Evolutionary conservation across 2,113 vertebrate genomes (phyloP).

Genomic region (Gymnogyps californianus): DNA sequence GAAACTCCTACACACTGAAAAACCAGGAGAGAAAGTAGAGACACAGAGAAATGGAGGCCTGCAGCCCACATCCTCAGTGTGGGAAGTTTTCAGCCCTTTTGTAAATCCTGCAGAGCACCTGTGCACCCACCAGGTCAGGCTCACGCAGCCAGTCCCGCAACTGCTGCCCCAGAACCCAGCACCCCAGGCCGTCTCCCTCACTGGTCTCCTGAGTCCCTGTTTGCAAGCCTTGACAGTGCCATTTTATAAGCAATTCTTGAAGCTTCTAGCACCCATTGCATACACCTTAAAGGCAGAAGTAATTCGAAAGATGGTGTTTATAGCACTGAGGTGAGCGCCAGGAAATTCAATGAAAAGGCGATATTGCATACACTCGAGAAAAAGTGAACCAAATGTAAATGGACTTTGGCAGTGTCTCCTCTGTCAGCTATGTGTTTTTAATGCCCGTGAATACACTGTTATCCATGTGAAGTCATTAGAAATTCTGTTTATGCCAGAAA

Average conservation of each 20-base stretch:
- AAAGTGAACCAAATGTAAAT: neutral
- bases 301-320: neutral
- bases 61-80: too few species aligned
- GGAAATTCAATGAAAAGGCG: neutral
- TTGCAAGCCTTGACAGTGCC: neutral
- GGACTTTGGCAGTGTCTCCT: neutral
- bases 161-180: neutral
- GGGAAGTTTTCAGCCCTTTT: neutral
- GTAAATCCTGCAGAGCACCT: neutral
- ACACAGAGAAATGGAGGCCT: neutral
- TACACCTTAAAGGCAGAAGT: neutral
- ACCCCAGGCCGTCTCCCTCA: too few species aligned
- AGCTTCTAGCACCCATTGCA: neutral
- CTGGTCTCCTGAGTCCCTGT: neutral
- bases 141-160: neutral
- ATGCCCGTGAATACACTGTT: neutral
- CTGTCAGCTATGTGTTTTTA: neutral
- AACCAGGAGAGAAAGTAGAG: neutral
- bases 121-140: rapidly evolving
- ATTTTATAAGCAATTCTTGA: neutral
- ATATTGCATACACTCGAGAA: neutral
- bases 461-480: neutral
- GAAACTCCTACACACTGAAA: neutral
- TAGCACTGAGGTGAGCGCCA: neutral
- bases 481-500: neutral